These are phyloP conservation scores for Engystomops pustulosus DNA, from an alignment of 2,113 vertebrate genomes.

Conservation along the genomic window DNA sequence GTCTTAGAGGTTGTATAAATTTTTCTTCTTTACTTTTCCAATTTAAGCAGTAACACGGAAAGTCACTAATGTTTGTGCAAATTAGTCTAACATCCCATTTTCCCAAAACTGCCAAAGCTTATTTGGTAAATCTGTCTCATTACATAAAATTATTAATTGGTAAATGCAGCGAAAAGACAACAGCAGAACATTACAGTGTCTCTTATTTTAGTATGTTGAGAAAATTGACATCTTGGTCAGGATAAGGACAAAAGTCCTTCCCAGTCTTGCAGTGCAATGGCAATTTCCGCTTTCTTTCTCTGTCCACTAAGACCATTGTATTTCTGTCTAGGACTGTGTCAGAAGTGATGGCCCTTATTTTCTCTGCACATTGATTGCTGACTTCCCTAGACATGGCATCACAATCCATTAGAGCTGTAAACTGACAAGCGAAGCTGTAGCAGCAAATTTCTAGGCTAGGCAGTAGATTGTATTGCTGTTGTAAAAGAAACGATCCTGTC, in stretches of 20 bases:
- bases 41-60: too few species aligned
- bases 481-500: slow-evolving; percentile 58
- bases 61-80: too few species aligned
- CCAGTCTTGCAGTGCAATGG: slow-evolving; percentile 72
- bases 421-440: slow-evolving; percentile 76
- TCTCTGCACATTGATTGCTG: slow-evolving; percentile 75
- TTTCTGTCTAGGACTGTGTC: slow-evolving; percentile 72
- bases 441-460: slow-evolving; percentile 76
- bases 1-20: too few species aligned
- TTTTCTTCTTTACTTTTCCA: too few species aligned
- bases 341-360: slow-evolving; percentile 68
- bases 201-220: slow-evolving; percentile 21
- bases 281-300: slow-evolving; percentile 71
- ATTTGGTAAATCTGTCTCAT: too few species aligned
- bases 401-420: slow-evolving; percentile 79
- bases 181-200: too few species aligned
- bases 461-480: slow-evolving; percentile 65
- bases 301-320: slow-evolving; percentile 67
- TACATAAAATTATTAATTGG: too few species aligned
- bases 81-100: too few species aligned
- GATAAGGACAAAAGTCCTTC: slow-evolving; percentile 66
- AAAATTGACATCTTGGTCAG: slow-evolving; percentile 62
- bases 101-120: too few species aligned
- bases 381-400: slow-evolving; percentile 80
- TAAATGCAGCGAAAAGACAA: too few species aligned